Evolutionary conservation across 2,797 vertebrate species (phyloP).

Genomic region (Sternotherus odoratus): DNA sequence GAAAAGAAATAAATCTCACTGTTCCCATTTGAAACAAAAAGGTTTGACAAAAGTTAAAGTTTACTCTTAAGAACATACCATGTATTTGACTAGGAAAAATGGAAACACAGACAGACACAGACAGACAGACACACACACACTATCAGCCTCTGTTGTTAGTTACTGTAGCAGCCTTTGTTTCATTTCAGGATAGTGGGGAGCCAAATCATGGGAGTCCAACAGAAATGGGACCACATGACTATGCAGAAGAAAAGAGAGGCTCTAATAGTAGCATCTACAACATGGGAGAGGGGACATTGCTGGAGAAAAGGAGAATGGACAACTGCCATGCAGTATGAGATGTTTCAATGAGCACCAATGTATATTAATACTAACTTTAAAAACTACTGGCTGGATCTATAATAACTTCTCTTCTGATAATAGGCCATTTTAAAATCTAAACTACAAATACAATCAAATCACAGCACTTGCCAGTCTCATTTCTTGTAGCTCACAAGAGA

Average conservation of each 20-base stretch:
- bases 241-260: no score
- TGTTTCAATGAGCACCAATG: not conserved
- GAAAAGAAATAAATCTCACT: not conserved
- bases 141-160: no score
- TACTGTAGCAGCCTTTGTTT: no score
- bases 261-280: no score
- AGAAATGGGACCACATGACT: no score
- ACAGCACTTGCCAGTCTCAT: not conserved
- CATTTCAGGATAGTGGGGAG: not conserved
- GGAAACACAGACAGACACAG: no score
- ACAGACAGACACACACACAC: no score
- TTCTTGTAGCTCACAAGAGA: not conserved
- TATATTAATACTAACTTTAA: not conserved
- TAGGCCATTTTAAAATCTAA: not conserved
- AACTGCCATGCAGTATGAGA: not conserved
- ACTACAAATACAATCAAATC: not conserved
- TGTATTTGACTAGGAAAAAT: not conserved
- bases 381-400: not conserved
- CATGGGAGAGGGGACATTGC: accelerated
- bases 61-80: no score
- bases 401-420: not conserved
- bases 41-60: no score
- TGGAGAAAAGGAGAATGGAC: not conserved
- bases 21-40: not conserved
- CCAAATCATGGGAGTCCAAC: not conserved